phyloP scores from a whole-genome alignment of 2,888 invertebrate species.

The Syrista parreyssii region DNA sequence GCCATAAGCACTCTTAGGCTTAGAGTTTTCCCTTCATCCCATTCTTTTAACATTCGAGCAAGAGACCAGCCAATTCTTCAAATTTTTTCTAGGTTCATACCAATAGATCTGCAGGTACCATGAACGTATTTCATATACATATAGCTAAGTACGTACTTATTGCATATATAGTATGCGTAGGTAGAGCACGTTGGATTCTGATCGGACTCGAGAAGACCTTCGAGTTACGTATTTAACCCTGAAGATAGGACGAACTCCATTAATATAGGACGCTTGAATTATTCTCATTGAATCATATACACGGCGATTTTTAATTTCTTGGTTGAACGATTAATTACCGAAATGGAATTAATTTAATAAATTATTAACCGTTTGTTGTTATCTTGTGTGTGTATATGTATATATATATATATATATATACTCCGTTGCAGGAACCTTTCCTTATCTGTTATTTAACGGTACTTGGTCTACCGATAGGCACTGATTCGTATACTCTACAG shows the following conservation, averaged over 20 bases:
- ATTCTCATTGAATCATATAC: background rate
- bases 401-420: too few species aligned
- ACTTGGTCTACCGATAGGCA: background rate
- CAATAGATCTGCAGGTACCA: background rate
- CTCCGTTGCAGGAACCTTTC: background rate
- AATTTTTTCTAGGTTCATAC: background rate
- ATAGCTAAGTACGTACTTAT: background rate
- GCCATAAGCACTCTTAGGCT: background rate
- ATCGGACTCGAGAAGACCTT: background rate
- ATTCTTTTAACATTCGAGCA: background rate
- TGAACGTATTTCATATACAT: background rate
- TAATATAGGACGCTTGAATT: background rate
- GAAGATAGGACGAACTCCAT: background rate
- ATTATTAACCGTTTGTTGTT: background rate
- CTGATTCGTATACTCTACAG: background rate
- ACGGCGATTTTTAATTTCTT: background rate
- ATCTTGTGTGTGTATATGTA: background rate
- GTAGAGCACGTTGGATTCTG: background rate
- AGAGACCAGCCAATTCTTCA: background rate
- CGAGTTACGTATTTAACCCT: background rate
- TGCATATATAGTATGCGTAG: conserved; percentile 24
- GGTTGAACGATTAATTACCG: background rate
- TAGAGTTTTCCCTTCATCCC: background rate
- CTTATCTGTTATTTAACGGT: background rate
- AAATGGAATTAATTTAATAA: background rate